These are phyloP conservation scores for Limnephilus marmoratus DNA, from an alignment of 2,888 invertebrate species.

Conservation along the genomic window DNA sequence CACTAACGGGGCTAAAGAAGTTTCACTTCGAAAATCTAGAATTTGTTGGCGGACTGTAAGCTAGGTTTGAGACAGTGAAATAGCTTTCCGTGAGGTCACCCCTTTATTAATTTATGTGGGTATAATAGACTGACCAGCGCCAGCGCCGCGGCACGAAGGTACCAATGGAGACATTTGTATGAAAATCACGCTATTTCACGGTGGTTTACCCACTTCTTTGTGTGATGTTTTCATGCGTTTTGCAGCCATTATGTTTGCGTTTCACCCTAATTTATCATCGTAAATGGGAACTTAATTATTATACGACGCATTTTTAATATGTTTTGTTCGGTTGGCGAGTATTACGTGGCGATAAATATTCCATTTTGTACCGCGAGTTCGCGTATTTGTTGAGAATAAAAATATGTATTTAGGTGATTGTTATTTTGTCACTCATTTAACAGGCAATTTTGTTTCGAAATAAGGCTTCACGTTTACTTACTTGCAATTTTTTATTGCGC, in stretches of 20 bases:
- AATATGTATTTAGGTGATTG: not conserved
- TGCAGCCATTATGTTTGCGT: slow-evolving; percentile 41
- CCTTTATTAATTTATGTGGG: slow-evolving; percentile 62
- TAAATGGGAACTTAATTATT: slow-evolving; percentile 35
- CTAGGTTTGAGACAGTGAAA: slow-evolving; percentile 60
- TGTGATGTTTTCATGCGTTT: slow-evolving; percentile 48
- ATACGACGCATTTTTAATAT: not conserved
- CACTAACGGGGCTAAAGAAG: no score
- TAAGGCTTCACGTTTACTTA: not conserved
- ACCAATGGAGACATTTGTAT: slow-evolving; percentile 47
- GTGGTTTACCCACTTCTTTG: slow-evolving; percentile 44
- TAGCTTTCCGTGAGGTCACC: slow-evolving; percentile 63
- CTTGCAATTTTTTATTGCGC: not conserved
- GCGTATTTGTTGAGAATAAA: not conserved
- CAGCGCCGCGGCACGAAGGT: not conserved
- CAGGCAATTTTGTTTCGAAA: not conserved
- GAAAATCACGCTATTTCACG: slow-evolving; percentile 50
- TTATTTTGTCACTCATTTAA: not conserved
- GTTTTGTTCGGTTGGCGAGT: not conserved
- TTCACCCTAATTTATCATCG: slow-evolving; percentile 43
- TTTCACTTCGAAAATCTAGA: no score
- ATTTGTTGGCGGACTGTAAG: slow-evolving; percentile 37
- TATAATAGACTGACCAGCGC: slow-evolving; percentile 54
- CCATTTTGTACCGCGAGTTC: not conserved
- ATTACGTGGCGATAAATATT: slow-evolving; percentile 7